A percentile compares a stretch with the other conserved stretches of the same genome.
phyloP scores from a whole-genome alignment of 1,140 invertebrate genomes.

The Coboldia fuscipes region DNA sequence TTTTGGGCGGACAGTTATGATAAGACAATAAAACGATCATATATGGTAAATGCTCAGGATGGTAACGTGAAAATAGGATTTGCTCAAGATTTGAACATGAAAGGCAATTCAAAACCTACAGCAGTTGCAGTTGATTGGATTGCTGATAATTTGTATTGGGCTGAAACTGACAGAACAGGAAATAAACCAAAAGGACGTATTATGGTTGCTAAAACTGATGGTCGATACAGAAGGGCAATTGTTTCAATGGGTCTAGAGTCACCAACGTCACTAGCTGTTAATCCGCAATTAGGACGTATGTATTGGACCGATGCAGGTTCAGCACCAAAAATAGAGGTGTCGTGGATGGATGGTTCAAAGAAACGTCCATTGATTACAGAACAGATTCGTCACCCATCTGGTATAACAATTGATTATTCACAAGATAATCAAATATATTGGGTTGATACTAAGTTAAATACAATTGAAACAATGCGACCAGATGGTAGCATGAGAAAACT shows the following conservation, averaged over 20 bases:
- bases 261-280: constrained; percentile 69
- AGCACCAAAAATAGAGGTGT: constrained; percentile 64
- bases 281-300: constrained; percentile 66
- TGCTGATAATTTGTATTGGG: constrained; percentile 84
- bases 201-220: constrained; percentile 74
- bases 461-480: constrained; percentile 70
- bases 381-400: constrained; percentile 61
- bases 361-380: constrained; percentile 57
- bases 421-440: constrained; percentile 83
- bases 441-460: constrained; percentile 86
- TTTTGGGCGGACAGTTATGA: constrained; percentile 88
- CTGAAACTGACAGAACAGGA: constrained; percentile 57
- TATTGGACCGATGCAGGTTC: constrained; percentile 79
- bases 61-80: constrained; percentile 60
- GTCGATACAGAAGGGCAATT: constrained; percentile 64
- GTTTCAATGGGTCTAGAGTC: constrained; percentile 46
- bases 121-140: constrained; percentile 81
- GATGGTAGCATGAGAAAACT: constrained; percentile 62
- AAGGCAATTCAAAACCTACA: constrained; percentile 58
- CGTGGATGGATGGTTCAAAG: constrained; percentile 91
- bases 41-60: constrained; percentile 57
- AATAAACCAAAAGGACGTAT: constrained; percentile 50
- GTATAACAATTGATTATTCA: constrained; percentile 72
- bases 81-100: constrained; percentile 72
- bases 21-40: constrained; percentile 75